Evolutionary conservation across 1,140 invertebrate species (phyloP).

Genomic region (Microvelia longipes): DNA sequence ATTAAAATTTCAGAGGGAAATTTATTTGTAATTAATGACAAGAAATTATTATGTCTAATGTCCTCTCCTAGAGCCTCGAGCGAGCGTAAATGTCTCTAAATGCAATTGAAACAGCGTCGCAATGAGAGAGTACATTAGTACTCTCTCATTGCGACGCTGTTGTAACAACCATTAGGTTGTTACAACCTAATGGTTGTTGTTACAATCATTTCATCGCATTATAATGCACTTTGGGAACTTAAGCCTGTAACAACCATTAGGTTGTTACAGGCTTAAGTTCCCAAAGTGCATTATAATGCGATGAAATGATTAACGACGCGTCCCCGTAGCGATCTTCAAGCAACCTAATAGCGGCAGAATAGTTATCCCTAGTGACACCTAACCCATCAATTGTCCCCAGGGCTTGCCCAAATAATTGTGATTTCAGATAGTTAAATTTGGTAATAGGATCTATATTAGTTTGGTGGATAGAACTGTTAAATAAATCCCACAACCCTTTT

Average conservation of each 20-base stretch:
- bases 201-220: not conserved
- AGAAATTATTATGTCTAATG: not conserved
- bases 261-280: too few species aligned
- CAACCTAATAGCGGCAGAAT: not conserved
- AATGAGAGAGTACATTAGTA: not conserved
- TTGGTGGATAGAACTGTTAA: not conserved
- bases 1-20: not conserved
- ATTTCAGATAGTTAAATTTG: not conserved
- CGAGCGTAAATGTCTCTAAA: not conserved
- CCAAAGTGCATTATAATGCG: not conserved
- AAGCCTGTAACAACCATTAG: too few species aligned
- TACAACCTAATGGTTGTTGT: not conserved
- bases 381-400: not conserved
- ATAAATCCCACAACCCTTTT: not conserved
- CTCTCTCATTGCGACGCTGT: too few species aligned
- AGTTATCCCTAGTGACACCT: not conserved
- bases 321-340: not conserved
- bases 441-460: not conserved
- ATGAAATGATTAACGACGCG: not conserved
- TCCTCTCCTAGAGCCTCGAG: not conserved
- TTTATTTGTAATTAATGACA: not conserved
- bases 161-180: too few species aligned
- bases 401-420: not conserved
- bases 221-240: not conserved
- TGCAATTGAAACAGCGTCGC: not conserved